These are phyloP conservation scores for Leucania comma DNA, from an alignment of 2,888 invertebrate species.

Conservation along the genomic window DNA sequence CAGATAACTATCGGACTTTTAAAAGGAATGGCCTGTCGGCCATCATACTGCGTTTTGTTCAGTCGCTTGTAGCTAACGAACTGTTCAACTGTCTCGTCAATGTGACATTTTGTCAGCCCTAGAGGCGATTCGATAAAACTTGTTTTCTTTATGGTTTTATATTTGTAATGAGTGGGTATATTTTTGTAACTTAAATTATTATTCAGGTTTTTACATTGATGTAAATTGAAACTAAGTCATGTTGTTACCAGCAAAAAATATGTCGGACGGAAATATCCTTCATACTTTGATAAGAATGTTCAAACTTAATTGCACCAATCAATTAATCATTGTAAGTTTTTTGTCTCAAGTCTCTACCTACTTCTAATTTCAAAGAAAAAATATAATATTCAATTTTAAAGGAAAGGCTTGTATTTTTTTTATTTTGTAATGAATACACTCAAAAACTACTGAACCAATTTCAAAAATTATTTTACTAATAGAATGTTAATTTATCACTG, in stretches of 20 bases:
- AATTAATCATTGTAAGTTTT: constrained; percentile 16
- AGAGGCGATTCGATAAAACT: constrained; percentile 21
- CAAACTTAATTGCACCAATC: constrained; percentile 14
- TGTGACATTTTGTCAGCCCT: constrained; percentile 46
- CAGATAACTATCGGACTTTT: constrained; percentile 56
- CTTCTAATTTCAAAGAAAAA: constrained; percentile 6
- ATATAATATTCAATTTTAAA: too few species aligned
- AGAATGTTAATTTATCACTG: too few species aligned
- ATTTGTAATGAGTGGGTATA: background rate
- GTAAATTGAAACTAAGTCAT: background rate
- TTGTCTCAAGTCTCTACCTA: constrained; percentile 7
- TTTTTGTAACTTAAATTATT: background rate
- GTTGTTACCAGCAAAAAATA: constrained; percentile 9
- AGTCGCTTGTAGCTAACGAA: constrained; percentile 49
- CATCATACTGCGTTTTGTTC: constrained; percentile 42
- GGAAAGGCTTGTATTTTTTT: too few species aligned
- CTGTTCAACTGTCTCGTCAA: constrained; percentile 53
- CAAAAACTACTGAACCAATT: too few species aligned
- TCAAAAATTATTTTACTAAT: too few species aligned
- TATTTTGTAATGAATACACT: too few species aligned
- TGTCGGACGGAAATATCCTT: constrained; percentile 36
- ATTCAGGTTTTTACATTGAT: background rate
- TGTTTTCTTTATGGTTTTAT: constrained; percentile 11
- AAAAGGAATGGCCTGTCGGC: constrained; percentile 46
- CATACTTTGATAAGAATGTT: constrained; percentile 10